phyloP scores from a whole-genome alignment of 2,113 vertebrate species.

The Theropithecus gelada region DNA sequence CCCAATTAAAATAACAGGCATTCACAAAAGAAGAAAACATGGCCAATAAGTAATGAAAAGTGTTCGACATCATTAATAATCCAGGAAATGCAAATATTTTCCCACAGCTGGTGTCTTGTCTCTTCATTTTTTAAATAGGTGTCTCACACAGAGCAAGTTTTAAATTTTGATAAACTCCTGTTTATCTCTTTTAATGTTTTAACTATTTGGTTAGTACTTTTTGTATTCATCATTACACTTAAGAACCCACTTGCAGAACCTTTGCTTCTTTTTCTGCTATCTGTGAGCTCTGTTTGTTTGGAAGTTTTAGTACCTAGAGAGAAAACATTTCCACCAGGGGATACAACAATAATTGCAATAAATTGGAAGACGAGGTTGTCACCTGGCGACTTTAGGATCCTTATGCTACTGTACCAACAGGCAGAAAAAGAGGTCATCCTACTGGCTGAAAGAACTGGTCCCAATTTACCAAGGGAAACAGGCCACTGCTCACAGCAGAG shows the following conservation, averaged over 20 bases:
- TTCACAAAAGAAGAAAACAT: neutral
- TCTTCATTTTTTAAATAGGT: neutral
- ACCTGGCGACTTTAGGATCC: neutral
- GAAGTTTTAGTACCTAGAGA: neutral
- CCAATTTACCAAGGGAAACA: neutral
- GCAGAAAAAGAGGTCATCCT: neutral
- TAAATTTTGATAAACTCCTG: neutral
- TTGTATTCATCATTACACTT: neutral
- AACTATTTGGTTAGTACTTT: neutral
- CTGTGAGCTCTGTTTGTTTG: fast-evolving
- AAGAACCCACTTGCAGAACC: neutral
- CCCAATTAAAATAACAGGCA: neutral
- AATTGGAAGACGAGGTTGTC: neutral
- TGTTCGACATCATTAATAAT: neutral
- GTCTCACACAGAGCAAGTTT: neutral
- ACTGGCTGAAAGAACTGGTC: neutral
- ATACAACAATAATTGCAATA: no score
- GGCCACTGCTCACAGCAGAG: neutral
- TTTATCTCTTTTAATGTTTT: neutral
- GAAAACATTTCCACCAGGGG: neutral
- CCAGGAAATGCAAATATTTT: neutral
- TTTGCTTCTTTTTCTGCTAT: neutral
- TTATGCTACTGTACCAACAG: neutral
- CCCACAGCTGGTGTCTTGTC: neutral
- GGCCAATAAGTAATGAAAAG: neutral